These are phyloP conservation scores for Harmothoe impar DNA, from an alignment of 2,888 invertebrate species.

Conservation along the genomic window DNA sequence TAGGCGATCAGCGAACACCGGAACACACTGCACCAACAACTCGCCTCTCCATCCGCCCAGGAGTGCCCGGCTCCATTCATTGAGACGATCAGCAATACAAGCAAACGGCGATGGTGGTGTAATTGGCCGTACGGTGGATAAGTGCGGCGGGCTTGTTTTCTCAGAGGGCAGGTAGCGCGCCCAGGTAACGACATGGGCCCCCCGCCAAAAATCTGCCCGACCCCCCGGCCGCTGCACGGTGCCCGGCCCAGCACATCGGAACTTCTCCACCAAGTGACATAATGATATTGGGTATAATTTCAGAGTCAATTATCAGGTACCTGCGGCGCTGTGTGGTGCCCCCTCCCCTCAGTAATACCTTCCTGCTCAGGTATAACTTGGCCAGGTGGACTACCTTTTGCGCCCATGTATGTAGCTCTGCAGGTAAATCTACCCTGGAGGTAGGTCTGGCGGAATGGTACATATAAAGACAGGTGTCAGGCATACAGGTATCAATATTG, in stretches of 20 bases:
- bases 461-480: no score
- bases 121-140: not conserved
- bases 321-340: not conserved
- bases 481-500: no score
- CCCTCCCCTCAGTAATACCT: not conserved
- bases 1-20: not conserved
- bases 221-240: not conserved
- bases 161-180: not conserved
- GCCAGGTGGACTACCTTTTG: no score
- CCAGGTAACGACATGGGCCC: not conserved
- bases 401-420: no score
- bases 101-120: not conserved
- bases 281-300: slow-evolving; percentile 2
- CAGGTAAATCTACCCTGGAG: no score
- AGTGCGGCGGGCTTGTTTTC: not conserved
- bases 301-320: not conserved
- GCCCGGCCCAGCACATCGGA: not conserved
- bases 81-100: slow-evolving; percentile 34
- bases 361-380: no score
- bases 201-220: not conserved
- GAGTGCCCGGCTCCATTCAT: slow-evolving; percentile 16
- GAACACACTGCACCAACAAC: slow-evolving; percentile 19
- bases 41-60: not conserved
- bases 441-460: no score
- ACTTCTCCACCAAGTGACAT: not conserved